Evolutionary conservation across 2,888 invertebrate species (phyloP).

Genomic region (Cynaeus angustus): DNA sequence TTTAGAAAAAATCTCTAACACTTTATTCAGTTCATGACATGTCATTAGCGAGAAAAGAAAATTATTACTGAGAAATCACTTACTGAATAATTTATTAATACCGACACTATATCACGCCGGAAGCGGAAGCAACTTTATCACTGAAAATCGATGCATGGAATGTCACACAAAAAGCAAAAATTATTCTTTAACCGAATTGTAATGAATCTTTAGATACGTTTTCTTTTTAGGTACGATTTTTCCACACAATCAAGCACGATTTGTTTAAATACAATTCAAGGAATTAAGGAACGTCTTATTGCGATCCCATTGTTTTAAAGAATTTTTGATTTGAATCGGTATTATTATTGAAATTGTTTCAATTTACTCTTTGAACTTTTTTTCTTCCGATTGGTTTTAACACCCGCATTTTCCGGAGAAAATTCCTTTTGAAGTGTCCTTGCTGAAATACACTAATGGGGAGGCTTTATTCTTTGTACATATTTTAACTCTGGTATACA

Average conservation of each 20-base stretch:
- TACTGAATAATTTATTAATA: slow-evolving; percentile 39
- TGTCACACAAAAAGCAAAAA: slow-evolving; percentile 25
- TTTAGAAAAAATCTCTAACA: slow-evolving; percentile 13
- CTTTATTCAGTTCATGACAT: slow-evolving; percentile 26
- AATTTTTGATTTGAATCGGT: slow-evolving; percentile 39
- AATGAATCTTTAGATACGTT: slow-evolving; percentile 28
- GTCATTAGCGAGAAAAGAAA: slow-evolving; percentile 11
- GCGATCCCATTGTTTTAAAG: slow-evolving; percentile 33
- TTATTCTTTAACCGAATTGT: slow-evolving; percentile 14
- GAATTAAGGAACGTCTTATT: slow-evolving; percentile 38
- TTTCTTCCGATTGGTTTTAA: slow-evolving; percentile 18
- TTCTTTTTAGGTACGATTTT: slow-evolving; percentile 26
- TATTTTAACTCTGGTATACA: background rate
- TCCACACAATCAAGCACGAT: slow-evolving; percentile 41
- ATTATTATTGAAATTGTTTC: slow-evolving; percentile 41
- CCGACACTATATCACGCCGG: slow-evolving; percentile 20
- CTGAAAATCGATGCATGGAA: slow-evolving; percentile 23
- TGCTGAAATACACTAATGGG: background rate
- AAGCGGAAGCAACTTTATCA: slow-evolving; percentile 15
- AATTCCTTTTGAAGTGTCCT: background rate
- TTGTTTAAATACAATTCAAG: slow-evolving; percentile 40
- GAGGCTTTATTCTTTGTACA: background rate
- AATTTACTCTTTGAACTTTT: slow-evolving; percentile 27
- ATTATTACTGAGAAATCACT: slow-evolving; percentile 26
- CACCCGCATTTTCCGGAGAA: slow-evolving; percentile 9